Percentiles rank a stretch among this genome's conserved stretches.
phyloP scores from a whole-genome alignment of 2,888 invertebrate genomes.

The Crioceris asparagi region DNA sequence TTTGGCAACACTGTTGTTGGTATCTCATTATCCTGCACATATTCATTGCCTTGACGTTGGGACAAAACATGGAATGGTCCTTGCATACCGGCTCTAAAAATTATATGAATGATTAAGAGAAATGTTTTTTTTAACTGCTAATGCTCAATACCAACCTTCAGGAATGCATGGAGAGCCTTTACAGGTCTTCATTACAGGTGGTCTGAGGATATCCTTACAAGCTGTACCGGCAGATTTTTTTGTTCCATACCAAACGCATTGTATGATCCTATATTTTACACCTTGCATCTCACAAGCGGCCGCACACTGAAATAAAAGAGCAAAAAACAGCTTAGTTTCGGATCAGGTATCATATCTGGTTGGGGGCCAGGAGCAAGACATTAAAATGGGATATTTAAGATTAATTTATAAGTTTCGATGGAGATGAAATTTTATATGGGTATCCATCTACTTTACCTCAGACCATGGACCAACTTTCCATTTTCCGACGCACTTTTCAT shows the following conservation, averaged over 20 bases:
- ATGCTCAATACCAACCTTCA: slow-evolving; percentile 16
- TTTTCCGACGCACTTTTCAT: slow-evolving; percentile 72
- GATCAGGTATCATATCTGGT: too few relatives aligned
- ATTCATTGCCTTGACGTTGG: slow-evolving; percentile 77
- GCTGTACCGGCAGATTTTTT: slow-evolving; percentile 76
- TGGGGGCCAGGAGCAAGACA: too few relatives aligned
- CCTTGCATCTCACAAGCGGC: slow-evolving; percentile 75
- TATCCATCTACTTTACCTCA: slow-evolving; percentile 49
- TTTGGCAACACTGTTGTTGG: slow-evolving; percentile 78
- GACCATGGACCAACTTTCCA: slow-evolving; percentile 93
- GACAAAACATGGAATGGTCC: slow-evolving; percentile 76
- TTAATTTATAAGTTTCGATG: background rate
- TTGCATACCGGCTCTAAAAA: slow-evolving; percentile 57
- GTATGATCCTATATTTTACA: slow-evolving; percentile 76
- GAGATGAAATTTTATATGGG: background rate
- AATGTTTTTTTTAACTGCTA: background rate
- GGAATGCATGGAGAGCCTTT: slow-evolving; percentile 54
- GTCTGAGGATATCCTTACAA: slow-evolving; percentile 67
- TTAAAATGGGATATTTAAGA: too few relatives aligned
- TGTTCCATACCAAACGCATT: slow-evolving; percentile 87
- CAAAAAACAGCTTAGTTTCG: too few relatives aligned
- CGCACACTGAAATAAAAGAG: slow-evolving; percentile 55
- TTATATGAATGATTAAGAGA: background rate
- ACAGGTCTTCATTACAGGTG: slow-evolving; percentile 69
- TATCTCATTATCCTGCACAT: slow-evolving; percentile 78